These are phyloP conservation scores for Callipepla californica DNA, from an alignment of 2,113 vertebrate species.

Conservation along the genomic window DNA sequence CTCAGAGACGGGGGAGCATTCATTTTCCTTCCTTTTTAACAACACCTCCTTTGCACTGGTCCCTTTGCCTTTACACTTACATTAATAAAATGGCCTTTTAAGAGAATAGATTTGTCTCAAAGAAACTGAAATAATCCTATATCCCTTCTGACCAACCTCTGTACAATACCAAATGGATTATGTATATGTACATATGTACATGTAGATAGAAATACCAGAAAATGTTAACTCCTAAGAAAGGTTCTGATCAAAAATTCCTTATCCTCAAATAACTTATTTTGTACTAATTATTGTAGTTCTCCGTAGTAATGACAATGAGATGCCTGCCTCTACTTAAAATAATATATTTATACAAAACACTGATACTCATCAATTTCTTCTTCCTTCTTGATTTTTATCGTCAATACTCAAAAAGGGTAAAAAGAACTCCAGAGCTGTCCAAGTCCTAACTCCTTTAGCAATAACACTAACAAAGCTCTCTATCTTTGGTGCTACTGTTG, in stretches of 20 bases:
- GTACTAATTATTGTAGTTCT: accelerated
- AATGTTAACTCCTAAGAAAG: background rate
- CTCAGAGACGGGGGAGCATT: too few relatives aligned
- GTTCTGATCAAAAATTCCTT: background rate
- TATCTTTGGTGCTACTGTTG: background rate
- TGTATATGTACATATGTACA: too few relatives aligned
- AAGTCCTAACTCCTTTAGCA: background rate
- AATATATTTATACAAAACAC: background rate
- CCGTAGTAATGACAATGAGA: background rate
- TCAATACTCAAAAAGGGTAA: background rate
- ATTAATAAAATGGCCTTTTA: background rate
- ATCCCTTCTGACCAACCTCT: background rate
- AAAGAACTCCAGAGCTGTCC: background rate
- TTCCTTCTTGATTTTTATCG: background rate
- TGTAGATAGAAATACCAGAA: background rate
- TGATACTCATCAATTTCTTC: background rate
- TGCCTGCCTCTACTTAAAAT: background rate
- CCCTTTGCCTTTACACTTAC: background rate
- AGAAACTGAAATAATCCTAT: background rate
- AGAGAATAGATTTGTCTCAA: background rate
- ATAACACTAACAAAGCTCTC: background rate
- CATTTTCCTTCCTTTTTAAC: too few relatives aligned
- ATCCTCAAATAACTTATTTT: background rate
- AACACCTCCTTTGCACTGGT: too few relatives aligned
- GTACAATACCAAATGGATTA: background rate